These are phyloP conservation scores for Meghimatium bilineatum DNA, from an alignment of 2,888 invertebrate genomes.

Conservation along the genomic window DNA sequence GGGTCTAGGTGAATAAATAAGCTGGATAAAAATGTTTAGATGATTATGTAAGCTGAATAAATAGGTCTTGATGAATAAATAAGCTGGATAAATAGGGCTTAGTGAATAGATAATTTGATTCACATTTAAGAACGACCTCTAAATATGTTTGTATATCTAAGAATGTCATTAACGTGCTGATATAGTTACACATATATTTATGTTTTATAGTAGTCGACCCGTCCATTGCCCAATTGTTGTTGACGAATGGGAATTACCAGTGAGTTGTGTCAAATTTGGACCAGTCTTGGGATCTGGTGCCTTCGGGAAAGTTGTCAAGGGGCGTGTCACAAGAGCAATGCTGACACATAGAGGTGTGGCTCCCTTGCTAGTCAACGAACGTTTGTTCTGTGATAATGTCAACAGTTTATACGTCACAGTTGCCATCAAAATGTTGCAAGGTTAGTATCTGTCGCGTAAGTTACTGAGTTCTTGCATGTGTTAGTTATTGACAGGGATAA, in stretches of 20 bases:
- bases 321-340: conserved; percentile 61
- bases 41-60: too few relatives aligned
- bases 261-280: conserved; percentile 63
- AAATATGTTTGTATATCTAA: too few relatives aligned
- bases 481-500: background rate
- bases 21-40: too few relatives aligned
- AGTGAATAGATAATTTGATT: too few relatives aligned
- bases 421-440: conserved; percentile 71
- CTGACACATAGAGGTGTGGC: conserved; percentile 58
- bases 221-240: conserved; percentile 55
- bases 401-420: conserved; percentile 59
- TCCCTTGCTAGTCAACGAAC: background rate
- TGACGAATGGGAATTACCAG: conserved; percentile 70
- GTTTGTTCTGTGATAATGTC: conserved; percentile 16
- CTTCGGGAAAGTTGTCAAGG: conserved; percentile 71
- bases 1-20: too few relatives aligned
- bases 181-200: background rate
- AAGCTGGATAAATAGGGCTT: too few relatives aligned
- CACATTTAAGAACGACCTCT: too few relatives aligned
- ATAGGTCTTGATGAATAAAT: too few relatives aligned
- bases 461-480: background rate
- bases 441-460: conserved; percentile 48
- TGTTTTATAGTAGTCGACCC: conserved; percentile 1
- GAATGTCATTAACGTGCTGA: background rate
- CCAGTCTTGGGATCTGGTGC: conserved; percentile 68